Conservation (phyloP, 2,797 vertebrate genomes). For the Micromesistius poutassou region DNA sequence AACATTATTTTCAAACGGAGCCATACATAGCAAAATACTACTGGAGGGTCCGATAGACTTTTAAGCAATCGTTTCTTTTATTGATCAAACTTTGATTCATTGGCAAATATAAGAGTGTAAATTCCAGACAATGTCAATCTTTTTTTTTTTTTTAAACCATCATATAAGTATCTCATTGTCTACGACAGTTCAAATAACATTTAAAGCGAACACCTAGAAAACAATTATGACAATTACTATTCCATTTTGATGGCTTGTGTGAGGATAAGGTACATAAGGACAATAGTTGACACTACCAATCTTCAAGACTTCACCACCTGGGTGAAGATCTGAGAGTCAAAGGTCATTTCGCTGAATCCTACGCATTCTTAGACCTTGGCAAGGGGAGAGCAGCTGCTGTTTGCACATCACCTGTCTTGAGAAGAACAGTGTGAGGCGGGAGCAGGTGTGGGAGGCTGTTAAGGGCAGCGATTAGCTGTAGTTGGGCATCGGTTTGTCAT, state of each 20-base stretch:
- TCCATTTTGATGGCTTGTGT: background rate
- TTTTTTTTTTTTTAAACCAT: background rate
- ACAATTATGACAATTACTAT: background rate
- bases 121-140: background rate
- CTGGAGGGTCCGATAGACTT: background rate
- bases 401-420: background rate
- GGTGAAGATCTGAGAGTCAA: background rate
- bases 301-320: background rate
- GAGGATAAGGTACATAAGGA: background rate
- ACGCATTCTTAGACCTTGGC: conserved; percentile 1
- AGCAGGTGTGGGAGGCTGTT: background rate
- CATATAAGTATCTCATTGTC: background rate
- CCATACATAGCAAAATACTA: background rate
- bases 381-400: background rate
- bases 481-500: background rate
- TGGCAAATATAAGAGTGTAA: background rate
- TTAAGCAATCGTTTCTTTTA: background rate
- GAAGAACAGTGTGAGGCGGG: background rate
- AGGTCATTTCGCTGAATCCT: background rate
- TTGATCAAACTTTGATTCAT: background rate
- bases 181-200: background rate
- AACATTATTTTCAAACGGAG: background rate
- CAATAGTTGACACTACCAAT: background rate
- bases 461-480: background rate
- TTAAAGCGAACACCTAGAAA: background rate